phyloP scores from a whole-genome alignment of 2,888 invertebrate species.

The Orthosia gothica region DNA sequence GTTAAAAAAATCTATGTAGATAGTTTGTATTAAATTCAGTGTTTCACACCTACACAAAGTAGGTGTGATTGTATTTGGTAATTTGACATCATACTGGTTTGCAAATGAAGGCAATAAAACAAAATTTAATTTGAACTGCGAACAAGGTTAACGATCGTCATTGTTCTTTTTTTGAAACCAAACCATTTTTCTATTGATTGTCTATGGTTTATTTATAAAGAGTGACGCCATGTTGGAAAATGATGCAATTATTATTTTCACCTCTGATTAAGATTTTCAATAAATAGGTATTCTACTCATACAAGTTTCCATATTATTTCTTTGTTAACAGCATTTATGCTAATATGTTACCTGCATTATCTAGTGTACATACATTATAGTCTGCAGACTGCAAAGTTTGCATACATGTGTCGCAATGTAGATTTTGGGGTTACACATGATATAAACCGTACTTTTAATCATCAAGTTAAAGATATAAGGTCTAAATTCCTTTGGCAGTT shows the following conservation, averaged over 20 bases:
- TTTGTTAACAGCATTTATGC: slow-evolving; percentile 22
- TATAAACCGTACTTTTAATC: slow-evolving; percentile 15
- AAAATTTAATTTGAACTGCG: not conserved
- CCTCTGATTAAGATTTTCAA: not conserved
- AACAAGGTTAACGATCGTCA: not conserved
- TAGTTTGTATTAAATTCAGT: slow-evolving; percentile 57
- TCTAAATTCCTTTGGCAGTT: slow-evolving; percentile 18
- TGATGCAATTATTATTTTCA: slow-evolving; percentile 8
- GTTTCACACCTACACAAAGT: slow-evolving; percentile 59
- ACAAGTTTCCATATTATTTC: not conserved
- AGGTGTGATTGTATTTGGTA: slow-evolving; percentile 45
- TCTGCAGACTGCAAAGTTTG: slow-evolving; percentile 58
- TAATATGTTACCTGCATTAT: slow-evolving; percentile 55
- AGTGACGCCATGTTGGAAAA: slow-evolving; percentile 14
- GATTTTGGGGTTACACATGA: slow-evolving; percentile 58
- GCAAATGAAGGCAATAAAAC: not conserved
- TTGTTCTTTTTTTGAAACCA: slow-evolving; percentile 24
- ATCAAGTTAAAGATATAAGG: slow-evolving; percentile 16
- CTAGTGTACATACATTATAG: slow-evolving; percentile 30
- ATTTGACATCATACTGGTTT: slow-evolving; percentile 42
- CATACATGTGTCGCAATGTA: slow-evolving; percentile 54
- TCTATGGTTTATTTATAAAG: not conserved
- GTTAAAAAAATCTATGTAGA: slow-evolving; percentile 69
- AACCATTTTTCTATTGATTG: not conserved
- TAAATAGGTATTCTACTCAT: not conserved